Base-by-base conservation (phyloP, 2,113 vertebrate genomes). In the Corythornis vintsioides region DNA sequence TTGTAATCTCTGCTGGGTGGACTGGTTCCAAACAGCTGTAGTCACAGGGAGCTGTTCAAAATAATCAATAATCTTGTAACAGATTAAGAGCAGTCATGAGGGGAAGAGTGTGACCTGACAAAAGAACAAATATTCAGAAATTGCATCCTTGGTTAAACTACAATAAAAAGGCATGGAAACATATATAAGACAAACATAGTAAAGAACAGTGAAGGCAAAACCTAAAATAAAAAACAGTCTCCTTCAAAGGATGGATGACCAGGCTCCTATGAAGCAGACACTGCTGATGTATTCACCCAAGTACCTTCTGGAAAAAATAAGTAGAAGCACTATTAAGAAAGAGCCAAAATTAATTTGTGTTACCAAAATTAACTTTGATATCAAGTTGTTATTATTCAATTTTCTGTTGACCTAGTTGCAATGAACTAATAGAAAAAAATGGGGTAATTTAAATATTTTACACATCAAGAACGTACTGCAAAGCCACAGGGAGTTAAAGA, bases 401-500 rank as follows among this genome's bases (percentile, higher is more conserved):
- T 89, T 96, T 90, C 77, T 86, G 64, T 78, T 95, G 89, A 92
- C 93, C 81, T 76, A 95, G 59, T 79, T 95, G 31, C 70, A 89
- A 76, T 48, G 52, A 92, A 88, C 63, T 85, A 73, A 66, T 14
- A 70, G 21, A 77, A 85, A 93, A 66, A 45, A 55, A 38, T 9
- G 15, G 83, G 38, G 21, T 77, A 76, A 70, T 80, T 85, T 64
- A 67, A 92, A 83, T 91, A 89, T 91, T 93, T 76, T 91, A 57
- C 55, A 85, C 25, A 93, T 63, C 55, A 93, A 94, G 67, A 95
- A 43, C 45, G 56, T 77, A 73, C 22, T 26, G 42, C 53, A 93
- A 89, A 83, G 56, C 75, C 22, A 38, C 17, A 7, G 63, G 43
- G 83, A 93, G 38, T 42, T 77, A 77, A 93, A 93, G 53, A 79